A percentile compares a stretch with the other conserved stretches of the same genome.
Evolutionary conservation across 2,888 invertebrate species (phyloP).

Genomic region (Chrysina gloriosa): DNA sequence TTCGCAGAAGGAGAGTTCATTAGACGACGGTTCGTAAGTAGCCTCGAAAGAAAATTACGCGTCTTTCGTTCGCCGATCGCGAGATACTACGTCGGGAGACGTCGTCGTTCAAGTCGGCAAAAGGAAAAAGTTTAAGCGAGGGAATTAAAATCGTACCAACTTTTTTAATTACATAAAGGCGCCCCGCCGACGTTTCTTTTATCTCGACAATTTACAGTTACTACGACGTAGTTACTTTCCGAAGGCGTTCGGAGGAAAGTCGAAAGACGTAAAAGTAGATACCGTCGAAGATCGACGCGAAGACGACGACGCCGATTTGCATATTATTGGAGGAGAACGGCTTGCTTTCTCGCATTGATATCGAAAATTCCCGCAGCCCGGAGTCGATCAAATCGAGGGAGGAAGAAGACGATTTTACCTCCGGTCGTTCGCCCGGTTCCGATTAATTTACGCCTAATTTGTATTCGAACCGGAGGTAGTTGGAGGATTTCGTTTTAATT

Average conservation of each 20-base stretch:
- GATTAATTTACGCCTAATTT: no score
- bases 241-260: no score
- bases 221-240: no score
- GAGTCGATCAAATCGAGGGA: no score
- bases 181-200: slow-evolving; percentile 42
- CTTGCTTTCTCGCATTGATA: no score
- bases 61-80: slow-evolving; percentile 27
- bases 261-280: neutral
- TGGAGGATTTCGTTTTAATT: no score
- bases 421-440: no score
- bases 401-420: no score
- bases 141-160: slow-evolving; percentile 37
- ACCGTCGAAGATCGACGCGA: no score
- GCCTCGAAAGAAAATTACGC: slow-evolving; percentile 31
- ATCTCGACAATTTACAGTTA: slow-evolving; percentile 45
- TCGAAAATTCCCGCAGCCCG: no score
- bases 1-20: slow-evolving; percentile 23
- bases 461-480: no score
- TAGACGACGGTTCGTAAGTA: neutral
- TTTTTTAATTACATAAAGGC: slow-evolving; percentile 50
- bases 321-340: neutral
- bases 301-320: neutral
- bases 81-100: no score
- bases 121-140: neutral
- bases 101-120: neutral